A percentile compares a stretch with the other conserved stretches of the same genome.
Evolutionary conservation across 2,113 vertebrate species (phyloP).

Genomic region (Sialia sialis): DNA sequence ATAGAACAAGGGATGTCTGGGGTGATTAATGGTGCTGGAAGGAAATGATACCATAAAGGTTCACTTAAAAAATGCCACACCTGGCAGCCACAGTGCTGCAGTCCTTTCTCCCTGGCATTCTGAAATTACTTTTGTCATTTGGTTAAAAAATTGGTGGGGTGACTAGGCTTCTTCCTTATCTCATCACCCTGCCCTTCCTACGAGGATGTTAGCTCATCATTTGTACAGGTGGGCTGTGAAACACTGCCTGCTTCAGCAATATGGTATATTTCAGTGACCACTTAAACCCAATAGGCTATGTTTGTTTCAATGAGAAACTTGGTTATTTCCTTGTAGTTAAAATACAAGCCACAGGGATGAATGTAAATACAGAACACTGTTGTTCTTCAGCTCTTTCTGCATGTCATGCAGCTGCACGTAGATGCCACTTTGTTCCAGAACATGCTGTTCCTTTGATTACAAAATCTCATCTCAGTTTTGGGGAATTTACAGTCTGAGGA

Average conservation of each 20-base stretch:
- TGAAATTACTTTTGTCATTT: neutral
- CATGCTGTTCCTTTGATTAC: neutral
- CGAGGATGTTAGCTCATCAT: neutral
- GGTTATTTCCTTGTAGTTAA: neutral
- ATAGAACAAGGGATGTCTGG: conserved; percentile 14
- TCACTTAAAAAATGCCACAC: neutral
- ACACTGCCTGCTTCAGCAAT: neutral
- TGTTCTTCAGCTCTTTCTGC: neutral
- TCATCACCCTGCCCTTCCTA: neutral
- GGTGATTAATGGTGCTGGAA: conserved; percentile 26
- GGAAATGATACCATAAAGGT: conserved; percentile 24
- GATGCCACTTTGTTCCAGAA: neutral
- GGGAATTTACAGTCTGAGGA: neutral
- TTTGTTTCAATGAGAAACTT: neutral
- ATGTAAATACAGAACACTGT: neutral
- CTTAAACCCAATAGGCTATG: neutral
- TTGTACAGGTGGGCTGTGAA: neutral
- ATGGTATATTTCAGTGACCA: neutral
- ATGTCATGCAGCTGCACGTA: neutral
- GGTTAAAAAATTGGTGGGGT: neutral
- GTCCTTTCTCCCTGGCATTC: neutral
- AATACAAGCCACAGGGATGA: neutral
- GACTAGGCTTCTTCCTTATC: neutral
- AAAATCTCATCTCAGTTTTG: neutral
- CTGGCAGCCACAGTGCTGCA: neutral